Conservation (phyloP, 2,888 invertebrate genomes). For the Loripinus fragilis region DNA sequence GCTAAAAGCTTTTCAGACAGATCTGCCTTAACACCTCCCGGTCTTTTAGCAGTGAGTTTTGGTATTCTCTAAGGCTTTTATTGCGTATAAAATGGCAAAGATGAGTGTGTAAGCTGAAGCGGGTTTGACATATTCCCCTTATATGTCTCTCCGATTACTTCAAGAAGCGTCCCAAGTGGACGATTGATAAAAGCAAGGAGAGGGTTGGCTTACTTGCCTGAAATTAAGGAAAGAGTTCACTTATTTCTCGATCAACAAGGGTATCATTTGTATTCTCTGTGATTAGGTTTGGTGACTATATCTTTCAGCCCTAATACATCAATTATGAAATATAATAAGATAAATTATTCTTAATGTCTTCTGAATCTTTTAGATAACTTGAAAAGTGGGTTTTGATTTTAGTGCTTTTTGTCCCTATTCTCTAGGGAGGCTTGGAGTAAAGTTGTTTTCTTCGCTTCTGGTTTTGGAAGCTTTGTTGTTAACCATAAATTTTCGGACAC, state of each 20-base stretch:
- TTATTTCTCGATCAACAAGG: not conserved
- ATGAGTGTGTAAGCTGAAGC: not conserved
- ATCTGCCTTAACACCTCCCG: not conserved
- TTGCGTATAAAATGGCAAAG: not conserved
- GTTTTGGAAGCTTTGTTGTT: too few relatives aligned
- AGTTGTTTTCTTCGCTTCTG: too few relatives aligned
- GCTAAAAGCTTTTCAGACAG: slow-evolving; percentile 6
- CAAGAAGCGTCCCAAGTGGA: not conserved
- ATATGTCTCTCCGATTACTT: not conserved
- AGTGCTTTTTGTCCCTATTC: too few relatives aligned
- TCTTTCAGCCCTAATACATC: slow-evolving; percentile 3
- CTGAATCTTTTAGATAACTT: not conserved
- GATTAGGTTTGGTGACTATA: slow-evolving; percentile 8
- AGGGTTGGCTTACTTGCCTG: not conserved
- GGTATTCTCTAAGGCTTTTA: slow-evolving; percentile 5
- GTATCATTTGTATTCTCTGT: not conserved
- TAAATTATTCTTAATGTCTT: not conserved
- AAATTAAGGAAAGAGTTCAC: not conserved
- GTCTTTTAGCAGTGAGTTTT: not conserved
- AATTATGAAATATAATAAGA: not conserved
- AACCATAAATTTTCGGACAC: too few relatives aligned
- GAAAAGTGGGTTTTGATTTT: too few relatives aligned
- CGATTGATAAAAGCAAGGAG: slow-evolving; percentile 2
- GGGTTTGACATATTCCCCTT: slow-evolving; percentile 3
- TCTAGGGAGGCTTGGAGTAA: too few relatives aligned